Evolutionary conservation across 2,797 vertebrate genomes (phyloP), one percentile per base, ranked within the genome.

Genomic region (Chlorospingus flavigularis): DNA sequence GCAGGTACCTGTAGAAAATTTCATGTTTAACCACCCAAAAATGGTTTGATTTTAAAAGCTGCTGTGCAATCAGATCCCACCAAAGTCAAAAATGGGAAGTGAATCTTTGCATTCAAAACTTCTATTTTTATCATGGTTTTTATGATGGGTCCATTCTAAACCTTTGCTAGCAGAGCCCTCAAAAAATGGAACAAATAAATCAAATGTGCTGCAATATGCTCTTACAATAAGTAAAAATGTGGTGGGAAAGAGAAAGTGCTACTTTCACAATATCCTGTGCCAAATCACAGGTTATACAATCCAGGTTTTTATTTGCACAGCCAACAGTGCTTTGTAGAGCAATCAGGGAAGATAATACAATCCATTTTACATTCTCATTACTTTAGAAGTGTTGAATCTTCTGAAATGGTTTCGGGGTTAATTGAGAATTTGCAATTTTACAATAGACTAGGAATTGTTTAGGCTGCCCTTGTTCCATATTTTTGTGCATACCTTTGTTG

Each of bases 301-400:
- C 80, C 72, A 7, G 30, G n/a, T 92, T 94, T 91, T 94, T 94
- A 96, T 97, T 95, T 96, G 68, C 85, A 66, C 86, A 94, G 84
- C 84, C 89, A 92, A 88, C 63, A 86, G 86, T 55, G 89, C 90
- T 94, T 86, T 95, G 86, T 61, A 79, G 85, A 90, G 60, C 89
- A 92, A 93, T 95, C 96, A 92, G 86, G 58, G 75, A 82, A 95
- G 94, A 91, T 95, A 97, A 92, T 81, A 86, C 5, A 45, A 92
- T 81, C 92, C 86, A 89, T 94, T 96, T 96, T 94, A 92, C 91
- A 84, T 90, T 86, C 91, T 95, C 93, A 90, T 95, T 94, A 91
- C 95, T 91, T 96, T 28, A 91, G 75, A 97, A 95, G 88, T 80
- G 50, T 88, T 92, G 95, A 96, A 86, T 81, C 79, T 73, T 82